Base-by-base conservation (phyloP, 2,888 invertebrate genomes). In the Euproctis similis region DNA sequence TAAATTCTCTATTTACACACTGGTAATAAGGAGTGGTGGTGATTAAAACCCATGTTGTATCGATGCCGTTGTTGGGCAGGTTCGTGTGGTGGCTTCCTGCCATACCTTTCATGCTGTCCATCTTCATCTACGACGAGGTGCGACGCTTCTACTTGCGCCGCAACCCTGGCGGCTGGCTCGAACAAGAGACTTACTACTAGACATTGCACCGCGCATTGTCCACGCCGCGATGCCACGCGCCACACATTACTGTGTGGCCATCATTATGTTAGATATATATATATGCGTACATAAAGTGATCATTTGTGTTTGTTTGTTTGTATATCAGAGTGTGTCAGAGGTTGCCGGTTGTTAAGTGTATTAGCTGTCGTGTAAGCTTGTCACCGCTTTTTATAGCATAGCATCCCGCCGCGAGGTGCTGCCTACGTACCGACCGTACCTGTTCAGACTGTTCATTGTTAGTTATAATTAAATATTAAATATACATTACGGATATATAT, bases 71-170 rank as follows among this genome's bases (percentile, higher is more conserved):
- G 9, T 12, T 42, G 38, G 12, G 2, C 74, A 97, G 98, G 88
- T 95, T 97, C 84, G 94, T 95, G 66, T 98, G 98, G 98, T 98
- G 98, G 98, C 88, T 98, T 86, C 97, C 97, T 53, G 97, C 97
- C 61, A 87, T 98, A 74, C 98, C 98, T 58, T 98, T 98, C 90
- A 95, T 96, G 90, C 87, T 98, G 85, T 91, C 96, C 71, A 98
- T 98, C 88, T 98, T 98, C 90, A 92, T 98, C 81, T 98, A 98
- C 87, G 98, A 98, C 86, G 98, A 98, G 88, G 92, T 93, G 75
- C 92, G 98, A 86, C 94, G 97, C 86, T 96, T 95, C 89, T 95
- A 97, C 86, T 89, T 98, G 75, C 93, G 98, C 86, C 93, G 96
- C 87, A 95, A 96, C 86, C 98, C 98, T 49, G 98, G 98, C 70